Percentiles rank a stretch among this genome's conserved stretches.
phyloP scores from a whole-genome alignment of 1,140 invertebrate genomes.

The Panagrolaimus sp. region DNA sequence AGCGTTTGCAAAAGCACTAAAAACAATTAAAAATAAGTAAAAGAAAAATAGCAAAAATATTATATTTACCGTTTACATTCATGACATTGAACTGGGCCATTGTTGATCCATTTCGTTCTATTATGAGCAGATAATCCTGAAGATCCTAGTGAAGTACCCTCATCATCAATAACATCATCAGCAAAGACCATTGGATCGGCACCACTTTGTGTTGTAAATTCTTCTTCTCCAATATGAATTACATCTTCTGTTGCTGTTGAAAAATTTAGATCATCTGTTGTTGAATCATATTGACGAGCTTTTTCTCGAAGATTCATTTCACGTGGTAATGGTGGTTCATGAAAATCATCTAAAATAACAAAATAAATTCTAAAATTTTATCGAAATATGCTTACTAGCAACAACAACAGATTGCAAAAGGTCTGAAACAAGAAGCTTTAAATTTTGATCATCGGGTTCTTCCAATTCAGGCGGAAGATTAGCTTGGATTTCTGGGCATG shows the following conservation, averaged over 20 bases:
- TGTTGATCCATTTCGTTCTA: slow-evolving; percentile 30
- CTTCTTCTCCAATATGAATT: too few species aligned
- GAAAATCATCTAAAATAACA: background rate
- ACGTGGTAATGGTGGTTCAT: background rate
- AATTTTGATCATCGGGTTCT: background rate
- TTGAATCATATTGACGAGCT: slow-evolving; percentile 2
- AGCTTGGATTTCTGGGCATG: slow-evolving; percentile 51
- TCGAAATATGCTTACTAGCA: background rate
- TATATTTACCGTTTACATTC: slow-evolving; percentile 35
- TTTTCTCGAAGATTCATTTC: slow-evolving; percentile 10
- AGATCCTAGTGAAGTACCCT: background rate
- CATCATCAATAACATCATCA: slow-evolving; percentile 33
- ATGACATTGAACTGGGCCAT: slow-evolving; percentile 35
- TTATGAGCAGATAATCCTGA: slow-evolving; percentile 3
- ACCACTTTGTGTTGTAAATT: background rate
- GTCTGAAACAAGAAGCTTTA: background rate
- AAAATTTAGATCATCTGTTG: slow-evolving; percentile 8
- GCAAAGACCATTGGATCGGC: background rate
- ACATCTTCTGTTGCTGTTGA: background rate
- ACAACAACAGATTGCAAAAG: background rate
- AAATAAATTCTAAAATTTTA: background rate
- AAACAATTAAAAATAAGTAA: slow-evolving; percentile 25
- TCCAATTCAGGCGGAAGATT: slow-evolving; percentile 41
- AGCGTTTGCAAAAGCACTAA: slow-evolving; percentile 29
- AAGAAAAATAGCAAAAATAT: slow-evolving; percentile 3